These are phyloP conservation scores for Atlantisia rogersi DNA, from an alignment of 2,113 vertebrate genomes.

Conservation along the genomic window DNA sequence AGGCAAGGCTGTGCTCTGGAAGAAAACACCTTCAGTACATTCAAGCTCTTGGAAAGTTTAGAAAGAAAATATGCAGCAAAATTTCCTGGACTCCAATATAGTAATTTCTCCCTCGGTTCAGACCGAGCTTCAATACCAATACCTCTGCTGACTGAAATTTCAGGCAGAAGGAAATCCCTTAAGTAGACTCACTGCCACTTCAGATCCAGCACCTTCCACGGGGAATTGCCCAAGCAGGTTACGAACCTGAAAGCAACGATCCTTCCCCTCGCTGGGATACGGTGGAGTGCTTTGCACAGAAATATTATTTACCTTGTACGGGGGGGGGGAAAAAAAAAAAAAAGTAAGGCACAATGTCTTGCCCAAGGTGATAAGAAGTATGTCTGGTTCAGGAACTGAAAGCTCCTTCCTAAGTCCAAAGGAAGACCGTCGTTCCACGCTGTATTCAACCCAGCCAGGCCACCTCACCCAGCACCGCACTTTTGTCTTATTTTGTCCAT, in stretches of 20 bases:
- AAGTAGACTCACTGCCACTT: background rate
- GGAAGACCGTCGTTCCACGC: background rate
- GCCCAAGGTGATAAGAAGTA: background rate
- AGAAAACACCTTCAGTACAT: background rate
- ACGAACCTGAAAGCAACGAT: background rate
- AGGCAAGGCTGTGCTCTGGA: background rate
- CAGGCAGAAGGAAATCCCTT: background rate
- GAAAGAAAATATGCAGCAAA: background rate
- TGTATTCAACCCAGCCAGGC: background rate
- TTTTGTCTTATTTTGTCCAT: background rate
- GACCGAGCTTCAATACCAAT: background rate
- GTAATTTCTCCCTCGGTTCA: background rate
- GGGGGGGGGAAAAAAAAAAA: background rate
- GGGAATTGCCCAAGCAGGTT: background rate
- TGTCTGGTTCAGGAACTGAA: background rate
- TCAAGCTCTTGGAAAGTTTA: background rate
- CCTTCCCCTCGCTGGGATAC: background rate
- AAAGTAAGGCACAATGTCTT: background rate
- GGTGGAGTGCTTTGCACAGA: background rate
- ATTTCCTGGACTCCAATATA: background rate
- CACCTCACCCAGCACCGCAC: background rate
- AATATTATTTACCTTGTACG: background rate
- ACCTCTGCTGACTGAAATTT: background rate
- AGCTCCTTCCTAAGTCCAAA: background rate
- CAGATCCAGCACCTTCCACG: background rate